Conservation (phyloP, 1,140 invertebrate genomes). For the Monochamus saltuarius region DNA sequence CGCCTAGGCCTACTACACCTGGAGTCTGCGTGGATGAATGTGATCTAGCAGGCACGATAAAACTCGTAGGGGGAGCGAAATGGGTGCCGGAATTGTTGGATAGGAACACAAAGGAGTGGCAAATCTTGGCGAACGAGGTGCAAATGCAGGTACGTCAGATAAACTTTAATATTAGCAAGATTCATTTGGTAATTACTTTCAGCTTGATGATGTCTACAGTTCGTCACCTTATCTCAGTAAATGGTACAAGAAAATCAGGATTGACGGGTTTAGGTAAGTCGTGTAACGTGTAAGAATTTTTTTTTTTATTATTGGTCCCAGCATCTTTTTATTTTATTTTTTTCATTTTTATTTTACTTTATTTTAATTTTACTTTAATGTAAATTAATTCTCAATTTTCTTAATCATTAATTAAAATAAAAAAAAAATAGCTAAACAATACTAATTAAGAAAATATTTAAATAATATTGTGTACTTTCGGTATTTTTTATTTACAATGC, state of each 20-base stretch:
- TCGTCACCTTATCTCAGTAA: slow-evolving; percentile 71
- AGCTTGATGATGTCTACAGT: slow-evolving; percentile 81
- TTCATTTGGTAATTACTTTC: slow-evolving; percentile 43
- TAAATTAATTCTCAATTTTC: too few species aligned
- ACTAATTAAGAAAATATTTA: too few species aligned
- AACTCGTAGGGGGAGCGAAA: slow-evolving; percentile 74
- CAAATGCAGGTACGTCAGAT: slow-evolving; percentile 64
- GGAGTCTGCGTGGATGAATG: slow-evolving; percentile 76
- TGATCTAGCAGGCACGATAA: slow-evolving; percentile 80
- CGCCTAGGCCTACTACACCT: slow-evolving; percentile 74
- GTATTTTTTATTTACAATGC: too few species aligned
- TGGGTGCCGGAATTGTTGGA: slow-evolving; percentile 85
- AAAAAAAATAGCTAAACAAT: too few species aligned
- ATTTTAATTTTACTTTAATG: too few species aligned
- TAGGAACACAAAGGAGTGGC: slow-evolving; percentile 83
- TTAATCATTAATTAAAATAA: too few species aligned
- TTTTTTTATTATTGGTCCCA: too few species aligned
- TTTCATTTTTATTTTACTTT: too few species aligned
- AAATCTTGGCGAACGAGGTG: slow-evolving; percentile 76
- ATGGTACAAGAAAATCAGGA: slow-evolving; percentile 83
- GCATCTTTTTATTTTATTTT: neutral
- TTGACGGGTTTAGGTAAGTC: slow-evolving; percentile 77
- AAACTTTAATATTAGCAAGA: neutral
- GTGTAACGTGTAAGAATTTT: slow-evolving; percentile 9
- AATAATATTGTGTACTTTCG: too few species aligned